phyloP scores from a whole-genome alignment of 2,888 invertebrate species.

The Brachyptera risi region DNA sequence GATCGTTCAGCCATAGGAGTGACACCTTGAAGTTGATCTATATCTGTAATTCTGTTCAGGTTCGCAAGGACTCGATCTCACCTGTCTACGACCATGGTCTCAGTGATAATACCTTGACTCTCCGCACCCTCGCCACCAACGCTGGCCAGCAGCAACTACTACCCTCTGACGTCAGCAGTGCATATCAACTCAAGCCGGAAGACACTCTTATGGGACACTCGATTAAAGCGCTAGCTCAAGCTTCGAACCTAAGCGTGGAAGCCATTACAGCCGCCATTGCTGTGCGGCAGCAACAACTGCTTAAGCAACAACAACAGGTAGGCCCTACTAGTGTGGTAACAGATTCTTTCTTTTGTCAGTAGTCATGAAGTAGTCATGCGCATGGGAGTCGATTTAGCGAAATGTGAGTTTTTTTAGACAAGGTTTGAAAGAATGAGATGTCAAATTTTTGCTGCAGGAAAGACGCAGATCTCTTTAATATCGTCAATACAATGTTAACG shows the following conservation, averaged over 20 bases:
- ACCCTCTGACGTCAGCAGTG: slow-evolving; percentile 6
- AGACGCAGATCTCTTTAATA: too few species aligned
- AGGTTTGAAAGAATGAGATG: too few species aligned
- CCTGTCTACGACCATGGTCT: slow-evolving; percentile 25
- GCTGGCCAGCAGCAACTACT: slow-evolving; percentile 13
- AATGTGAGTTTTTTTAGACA: too few species aligned
- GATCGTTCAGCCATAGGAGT: background rate
- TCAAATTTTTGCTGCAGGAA: too few species aligned
- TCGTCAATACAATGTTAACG: too few species aligned
- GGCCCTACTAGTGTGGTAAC: too few species aligned
- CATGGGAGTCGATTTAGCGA: too few species aligned
- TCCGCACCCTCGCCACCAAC: slow-evolving; percentile 19
- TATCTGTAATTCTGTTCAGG: too few species aligned
- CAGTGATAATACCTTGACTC: slow-evolving; percentile 27
- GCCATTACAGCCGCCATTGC: slow-evolving; percentile 72
- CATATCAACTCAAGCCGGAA: slow-evolving; percentile 23
- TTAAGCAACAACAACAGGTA: slow-evolving; percentile 53
- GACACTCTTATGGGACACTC: slow-evolving; percentile 47
- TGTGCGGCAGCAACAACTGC: slow-evolving; percentile 63
- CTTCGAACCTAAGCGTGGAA: slow-evolving; percentile 74
- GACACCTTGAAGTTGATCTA: too few species aligned
- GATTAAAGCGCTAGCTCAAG: slow-evolving; percentile 55
- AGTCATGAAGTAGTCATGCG: too few species aligned
- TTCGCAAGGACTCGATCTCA: slow-evolving; percentile 23
- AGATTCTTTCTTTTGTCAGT: too few species aligned